Base-by-base conservation (phyloP, 2,113 vertebrate species). In the Brachypodius melanocephalos region DNA sequence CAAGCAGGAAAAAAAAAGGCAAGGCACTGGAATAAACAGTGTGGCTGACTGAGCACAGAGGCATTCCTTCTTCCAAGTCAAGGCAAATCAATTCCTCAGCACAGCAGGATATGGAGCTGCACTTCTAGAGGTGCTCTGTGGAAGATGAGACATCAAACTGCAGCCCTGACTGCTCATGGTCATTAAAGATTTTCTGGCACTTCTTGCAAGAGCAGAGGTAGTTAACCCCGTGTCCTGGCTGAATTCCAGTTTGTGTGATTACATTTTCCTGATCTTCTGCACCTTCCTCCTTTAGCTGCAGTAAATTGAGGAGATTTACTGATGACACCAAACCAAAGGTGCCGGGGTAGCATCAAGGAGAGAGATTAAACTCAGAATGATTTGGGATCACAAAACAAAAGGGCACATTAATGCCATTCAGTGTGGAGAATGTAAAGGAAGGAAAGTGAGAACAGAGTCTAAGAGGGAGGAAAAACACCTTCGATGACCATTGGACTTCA, bases 251-350 rank as follows among this genome's bases (percentile, higher is more conserved):
- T 75, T 29, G 54, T 61, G 43, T 92, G 93, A 97, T 95, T 95
- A 94, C 46, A 82, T 92, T 94, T 87, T 83, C 61, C 88, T 89
- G 88, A 95, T 93, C 83, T 90, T 86, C 71, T 89, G 54, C 71
- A 88, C 79, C 57, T 73, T 82, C 59, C 40, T 93, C 76, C 85
- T 95, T 94, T 73, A 83, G 72, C 71, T 69, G 85, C 52, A 81
- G 94, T 90, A 95, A 97, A 96, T 80, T 81, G 75, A 89, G 42
- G 45, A 93, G 91, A 96, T 96, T 95, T 96, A 95, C 49, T 62
- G 79, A 67, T 52, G 68, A 67, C 40, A 82, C 36, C 71, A 87
- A 91, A 90, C 38, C 43, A 69, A 77, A 91, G 59, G 51, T 68
- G 75, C 69, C 67, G 83, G 42, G 54, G 67, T 57, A 81, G 73